A percentile compares a stretch with the other conserved stretches of the same genome.
phyloP scores from a whole-genome alignment of 2,888 invertebrate genomes.

The Athalia rosae region DNA sequence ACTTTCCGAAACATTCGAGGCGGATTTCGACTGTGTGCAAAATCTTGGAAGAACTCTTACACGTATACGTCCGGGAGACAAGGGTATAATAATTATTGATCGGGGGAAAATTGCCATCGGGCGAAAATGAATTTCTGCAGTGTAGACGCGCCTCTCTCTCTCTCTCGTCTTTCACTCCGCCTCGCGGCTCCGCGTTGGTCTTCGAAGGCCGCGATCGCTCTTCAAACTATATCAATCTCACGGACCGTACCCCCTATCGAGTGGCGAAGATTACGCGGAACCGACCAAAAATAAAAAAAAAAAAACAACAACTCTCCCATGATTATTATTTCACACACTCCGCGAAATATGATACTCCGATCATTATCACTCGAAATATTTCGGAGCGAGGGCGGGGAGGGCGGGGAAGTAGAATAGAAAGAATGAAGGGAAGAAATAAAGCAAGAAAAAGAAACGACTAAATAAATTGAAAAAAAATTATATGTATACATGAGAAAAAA shows the following conservation, averaged over 20 bases:
- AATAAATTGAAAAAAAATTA: background rate
- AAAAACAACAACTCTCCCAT: background rate
- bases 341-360: too few relatives aligned
- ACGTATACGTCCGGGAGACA: constrained; percentile 13
- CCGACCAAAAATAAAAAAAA: background rate
- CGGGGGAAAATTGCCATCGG: constrained; percentile 38
- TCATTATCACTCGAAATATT: constrained; percentile 7
- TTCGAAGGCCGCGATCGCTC: too few relatives aligned
- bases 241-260: background rate
- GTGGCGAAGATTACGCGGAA: background rate
- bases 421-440: background rate
- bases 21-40: constrained; percentile 5
- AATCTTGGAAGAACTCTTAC: constrained; percentile 25
- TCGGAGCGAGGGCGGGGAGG: constrained; percentile 6
- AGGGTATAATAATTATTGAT: constrained; percentile 36
- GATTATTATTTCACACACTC: background rate
- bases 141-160: background rate
- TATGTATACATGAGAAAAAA: background rate
- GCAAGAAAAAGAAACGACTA: background rate
- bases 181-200: background rate
- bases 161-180: constrained; percentile 4
- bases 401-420: background rate
- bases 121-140: constrained; percentile 29
- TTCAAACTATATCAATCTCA: too few relatives aligned
- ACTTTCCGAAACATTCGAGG: constrained; percentile 28